A percentile compares a stretch with the other conserved stretches of the same genome.
phyloP scores from a whole-genome alignment of 2,888 invertebrate species.

The Salticus scenicus region DNA sequence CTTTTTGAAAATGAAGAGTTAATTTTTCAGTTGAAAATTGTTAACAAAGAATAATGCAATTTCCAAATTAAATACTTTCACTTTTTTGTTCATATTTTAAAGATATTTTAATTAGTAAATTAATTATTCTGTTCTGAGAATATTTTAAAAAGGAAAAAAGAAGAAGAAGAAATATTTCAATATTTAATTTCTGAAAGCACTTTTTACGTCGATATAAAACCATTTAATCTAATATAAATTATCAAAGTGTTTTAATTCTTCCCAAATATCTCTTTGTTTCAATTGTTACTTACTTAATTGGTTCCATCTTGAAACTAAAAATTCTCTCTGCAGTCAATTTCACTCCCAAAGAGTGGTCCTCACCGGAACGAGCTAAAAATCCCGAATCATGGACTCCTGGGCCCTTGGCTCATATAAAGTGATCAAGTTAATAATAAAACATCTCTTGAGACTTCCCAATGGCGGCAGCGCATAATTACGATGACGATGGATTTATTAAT shows the following conservation, averaged over 20 bases:
- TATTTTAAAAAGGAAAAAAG: too few relatives aligned
- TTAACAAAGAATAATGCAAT: too few relatives aligned
- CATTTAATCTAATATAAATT: not conserved
- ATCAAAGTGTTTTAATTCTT: not conserved
- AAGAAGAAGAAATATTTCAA: too few relatives aligned
- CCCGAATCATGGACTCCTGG: not conserved
- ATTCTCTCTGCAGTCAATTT: not conserved
- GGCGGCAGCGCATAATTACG: constrained; percentile 47
- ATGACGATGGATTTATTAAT: constrained; percentile 66
- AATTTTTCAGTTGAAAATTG: too few relatives aligned
- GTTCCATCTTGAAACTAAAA: not conserved
- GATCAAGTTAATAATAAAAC: constrained; percentile 69
- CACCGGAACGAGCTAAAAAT: not conserved
- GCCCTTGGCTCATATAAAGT: constrained; percentile 40
- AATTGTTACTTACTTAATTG: not conserved
- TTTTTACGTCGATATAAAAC: not conserved
- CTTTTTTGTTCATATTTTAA: too few relatives aligned
- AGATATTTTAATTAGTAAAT: too few relatives aligned
- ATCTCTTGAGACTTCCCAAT: constrained; percentile 48
- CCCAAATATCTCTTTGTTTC: not conserved
- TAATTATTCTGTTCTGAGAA: too few relatives aligned
- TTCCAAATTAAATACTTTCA: too few relatives aligned
- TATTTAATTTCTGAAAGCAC: too few relatives aligned
- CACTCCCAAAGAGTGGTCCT: constrained; percentile 5
- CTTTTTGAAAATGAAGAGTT: too few relatives aligned